Base-by-base conservation (phyloP, 92 coral and sea anemone genomes). In the Parazoanthus darwini region DNA sequence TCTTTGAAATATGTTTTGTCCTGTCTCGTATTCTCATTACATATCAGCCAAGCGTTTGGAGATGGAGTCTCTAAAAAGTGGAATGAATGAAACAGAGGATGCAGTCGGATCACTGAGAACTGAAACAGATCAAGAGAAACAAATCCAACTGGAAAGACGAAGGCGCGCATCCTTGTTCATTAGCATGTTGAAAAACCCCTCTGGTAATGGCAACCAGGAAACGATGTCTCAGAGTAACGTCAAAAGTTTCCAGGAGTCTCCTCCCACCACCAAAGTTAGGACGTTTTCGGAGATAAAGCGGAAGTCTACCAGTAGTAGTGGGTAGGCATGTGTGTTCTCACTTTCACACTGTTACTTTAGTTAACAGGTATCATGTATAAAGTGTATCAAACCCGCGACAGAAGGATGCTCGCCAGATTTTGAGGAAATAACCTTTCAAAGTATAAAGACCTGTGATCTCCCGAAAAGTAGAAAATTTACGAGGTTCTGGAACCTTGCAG, bases 111-210 rank as follows among this genome's bases (percentile, higher is more conserved):
- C 76, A 39, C 35, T 82, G 4, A 82, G 86, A 39, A 65, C 23
- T 63, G 78, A 72, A 29, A 51, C 88, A 33, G 90, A 89, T 81
- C 81, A 85, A 67, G 98, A 95, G 74, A 95, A 93, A 71, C 99
- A 97, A 89, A 95, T 97, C 74, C 98, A 97, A 80, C 82, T 96
- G 58, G 99, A 97, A 70, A 90, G 99, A 70, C 90, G 98, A 54
- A 87, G 99, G 63, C 94, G 94, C 77, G 99, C 99, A 2, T 96
- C 98, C 22, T 91, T 97, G 70, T 97, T 97, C 88, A 97, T 97
- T 59, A 97, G 98, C 81, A 97, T 97, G 99, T 86, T 97, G 79
- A 97, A 97, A 94, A 95, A 97, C 88, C 91, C 98, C 42, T 88
- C 88, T 77, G 90, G 86, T 22, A 79, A 95, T 20, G 96, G 94